phyloP scores from a whole-genome alignment of 1,140 invertebrate genomes.

The Macrostomum lignano region DNA sequence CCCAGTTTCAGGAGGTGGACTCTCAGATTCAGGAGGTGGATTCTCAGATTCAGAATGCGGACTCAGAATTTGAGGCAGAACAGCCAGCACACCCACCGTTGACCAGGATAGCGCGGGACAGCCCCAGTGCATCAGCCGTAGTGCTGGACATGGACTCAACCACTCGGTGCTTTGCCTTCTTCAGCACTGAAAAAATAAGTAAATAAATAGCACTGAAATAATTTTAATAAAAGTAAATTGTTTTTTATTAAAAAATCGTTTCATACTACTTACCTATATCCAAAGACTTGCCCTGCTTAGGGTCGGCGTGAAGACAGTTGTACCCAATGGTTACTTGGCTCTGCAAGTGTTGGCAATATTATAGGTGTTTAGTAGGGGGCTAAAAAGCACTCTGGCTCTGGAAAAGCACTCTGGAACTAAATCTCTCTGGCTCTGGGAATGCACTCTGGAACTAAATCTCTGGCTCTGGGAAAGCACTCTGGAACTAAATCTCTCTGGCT shows the following conservation, averaged over 20 bases:
- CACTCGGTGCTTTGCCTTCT: slow-evolving; percentile 81
- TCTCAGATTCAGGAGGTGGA: too few relatives aligned
- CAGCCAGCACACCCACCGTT: slow-evolving; percentile 35
- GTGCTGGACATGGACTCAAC: slow-evolving; percentile 84
- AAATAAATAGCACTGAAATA: slow-evolving; percentile 4
- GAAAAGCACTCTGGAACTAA: too few relatives aligned
- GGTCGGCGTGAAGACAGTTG: slow-evolving; percentile 88
- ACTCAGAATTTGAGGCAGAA: too few relatives aligned
- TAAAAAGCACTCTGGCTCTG: too few relatives aligned
- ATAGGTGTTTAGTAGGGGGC: too few relatives aligned
- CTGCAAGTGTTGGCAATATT: too few relatives aligned
- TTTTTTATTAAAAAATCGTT: not conserved
- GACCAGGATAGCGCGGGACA: slow-evolving; percentile 77
- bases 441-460: too few relatives aligned
- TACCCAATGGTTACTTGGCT: slow-evolving; percentile 73
- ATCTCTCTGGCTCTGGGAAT: too few relatives aligned
- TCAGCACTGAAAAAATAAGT: slow-evolving; percentile 37
- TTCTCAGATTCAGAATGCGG: too few relatives aligned
- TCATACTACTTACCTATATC: slow-evolving; percentile 38
- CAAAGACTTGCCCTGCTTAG: slow-evolving; percentile 55
- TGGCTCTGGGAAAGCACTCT: too few relatives aligned
- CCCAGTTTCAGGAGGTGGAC: too few relatives aligned
- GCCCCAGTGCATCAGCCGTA: slow-evolving; percentile 75
- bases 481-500: too few relatives aligned
- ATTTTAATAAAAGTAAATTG: slow-evolving; percentile 3